A percentile compares a stretch with the other conserved stretches of the same genome.
Evolutionary conservation across 2,888 invertebrate species (phyloP).

Genomic region (Brenthis daphne): DNA sequence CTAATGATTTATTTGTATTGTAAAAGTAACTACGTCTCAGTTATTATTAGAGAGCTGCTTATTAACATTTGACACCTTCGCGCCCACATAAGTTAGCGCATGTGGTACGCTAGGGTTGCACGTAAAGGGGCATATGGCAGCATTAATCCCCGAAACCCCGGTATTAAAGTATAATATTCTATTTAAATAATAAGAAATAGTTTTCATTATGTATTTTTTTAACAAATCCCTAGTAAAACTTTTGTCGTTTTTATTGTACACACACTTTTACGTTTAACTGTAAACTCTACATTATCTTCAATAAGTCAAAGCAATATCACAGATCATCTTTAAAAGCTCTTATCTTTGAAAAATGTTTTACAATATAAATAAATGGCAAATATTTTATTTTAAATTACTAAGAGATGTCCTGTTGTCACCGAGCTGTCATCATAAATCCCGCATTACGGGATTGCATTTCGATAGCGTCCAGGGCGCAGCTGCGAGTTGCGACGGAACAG

Average conservation of each 20-base stretch:
- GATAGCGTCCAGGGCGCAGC: slow-evolving; percentile 50
- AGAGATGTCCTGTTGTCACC: slow-evolving; percentile 32
- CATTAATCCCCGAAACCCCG: too few relatives aligned
- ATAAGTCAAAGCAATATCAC: slow-evolving; percentile 2
- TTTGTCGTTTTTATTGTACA: too few relatives aligned
- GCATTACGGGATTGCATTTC: slow-evolving; percentile 36
- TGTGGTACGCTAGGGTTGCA: slow-evolving; percentile 21
- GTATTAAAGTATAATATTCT: too few relatives aligned
- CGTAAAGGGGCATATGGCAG: background rate
- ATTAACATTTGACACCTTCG: slow-evolving; percentile 56
- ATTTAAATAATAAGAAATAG: too few relatives aligned
- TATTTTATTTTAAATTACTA: slow-evolving; percentile 33
- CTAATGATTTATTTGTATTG: slow-evolving; percentile 7
- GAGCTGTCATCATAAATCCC: slow-evolving; percentile 37
- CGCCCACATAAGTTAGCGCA: slow-evolving; percentile 32
- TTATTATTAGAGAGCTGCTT: slow-evolving; percentile 45
- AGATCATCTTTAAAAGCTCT: slow-evolving; percentile 7
- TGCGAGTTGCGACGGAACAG: slow-evolving; percentile 54
- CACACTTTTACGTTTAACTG: background rate
- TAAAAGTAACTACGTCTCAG: background rate
- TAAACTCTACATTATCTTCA: background rate
- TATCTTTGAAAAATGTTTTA: slow-evolving; percentile 17
- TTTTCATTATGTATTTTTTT: too few relatives aligned
- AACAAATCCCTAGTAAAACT: too few relatives aligned
- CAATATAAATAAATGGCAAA: slow-evolving; percentile 21